Evolutionary conservation across 2,113 vertebrate genomes (phyloP), one percentile per base, ranked within the genome.

Genomic region (Pyxicephalus adspersus): DNA sequence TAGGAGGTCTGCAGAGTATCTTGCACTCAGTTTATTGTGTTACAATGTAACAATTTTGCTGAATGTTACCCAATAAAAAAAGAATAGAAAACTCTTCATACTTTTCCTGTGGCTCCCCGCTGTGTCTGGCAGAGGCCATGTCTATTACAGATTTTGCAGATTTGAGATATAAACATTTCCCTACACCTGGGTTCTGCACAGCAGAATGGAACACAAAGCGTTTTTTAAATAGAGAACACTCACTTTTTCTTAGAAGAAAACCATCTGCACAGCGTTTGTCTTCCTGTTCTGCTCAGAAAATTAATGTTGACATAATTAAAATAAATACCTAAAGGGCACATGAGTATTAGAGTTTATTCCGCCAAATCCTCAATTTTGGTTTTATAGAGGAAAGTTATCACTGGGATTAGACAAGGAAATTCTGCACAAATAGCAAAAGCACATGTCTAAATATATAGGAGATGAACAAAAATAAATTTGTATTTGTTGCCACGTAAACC

Each of bases 281-380:
- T 79, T 34, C 66, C 31, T 80, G 65, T 61, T 70, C 70, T 68
- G 16, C 77, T 61, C 31, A 0, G 66, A 65, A 80, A 71, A 80
- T 71, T 80, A 70, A 71, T 80, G 77, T 80, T 80, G 34, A 61
- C 70, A 80, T 80, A 61, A 80, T 80, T 80, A 80, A 80, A 70
- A 78, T 78, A 67, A 79, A 29, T 20, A 68, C 18, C 60, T 79
- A 70, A 70, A 70, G 64, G 77, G 64, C 64, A 17, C 54, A 26
- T 65, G 11, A 34, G 65, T 79, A 70, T 79, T 22, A 60, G 7
- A 68, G 20, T 17, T 18, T n/a, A 38, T 45, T 45, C 64, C 22
- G 20, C 23, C 29, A 58, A 68, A 79, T 58, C 26, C 76, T 67
- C 19, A 68, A 25, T 17, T 55, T 9, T 23, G 7, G 34, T 68